These are phyloP conservation scores for Psettodes erumei DNA, from an alignment of 2,113 vertebrate genomes.

Conservation along the genomic window DNA sequence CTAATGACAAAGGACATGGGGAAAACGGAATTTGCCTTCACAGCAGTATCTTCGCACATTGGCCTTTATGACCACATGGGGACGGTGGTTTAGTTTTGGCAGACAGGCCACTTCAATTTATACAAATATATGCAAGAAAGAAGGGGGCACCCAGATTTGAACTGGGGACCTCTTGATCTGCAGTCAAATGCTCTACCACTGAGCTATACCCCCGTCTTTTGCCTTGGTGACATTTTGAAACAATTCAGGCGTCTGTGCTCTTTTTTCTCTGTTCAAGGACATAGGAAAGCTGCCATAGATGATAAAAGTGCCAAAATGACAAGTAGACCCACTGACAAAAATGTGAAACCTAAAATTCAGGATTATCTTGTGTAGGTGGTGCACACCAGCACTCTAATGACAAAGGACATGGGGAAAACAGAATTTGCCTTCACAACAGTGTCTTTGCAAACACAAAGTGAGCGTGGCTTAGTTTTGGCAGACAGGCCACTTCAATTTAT, in stretches of 20 bases:
- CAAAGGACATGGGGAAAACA: background rate
- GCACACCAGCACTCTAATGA: background rate
- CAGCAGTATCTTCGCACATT: background rate
- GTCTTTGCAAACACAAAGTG: background rate
- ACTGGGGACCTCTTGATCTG: slow-evolving; percentile 31
- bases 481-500: too few species aligned
- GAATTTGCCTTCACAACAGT: background rate
- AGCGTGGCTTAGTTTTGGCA: background rate
- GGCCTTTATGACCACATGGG: background rate
- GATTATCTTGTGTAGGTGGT: background rate
- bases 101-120: too few species aligned
- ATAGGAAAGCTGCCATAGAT: too few species aligned
- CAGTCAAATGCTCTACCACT: slow-evolving; percentile 87
- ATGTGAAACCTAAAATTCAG: background rate
- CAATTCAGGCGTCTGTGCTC: too few species aligned
- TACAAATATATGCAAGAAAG: background rate
- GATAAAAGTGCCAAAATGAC: background rate
- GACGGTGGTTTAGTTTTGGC: background rate
- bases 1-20: background rate
- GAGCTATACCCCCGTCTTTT: slow-evolving; percentile 77
- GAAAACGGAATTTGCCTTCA: background rate
- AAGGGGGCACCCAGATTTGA: slow-evolving; percentile 23
- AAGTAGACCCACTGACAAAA: background rate
- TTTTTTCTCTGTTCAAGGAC: too few species aligned
- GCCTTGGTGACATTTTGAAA: too few species aligned